These are phyloP conservation scores for Bothrops jararaca DNA, from an alignment of 2,113 vertebrate species.

Conservation along the genomic window DNA sequence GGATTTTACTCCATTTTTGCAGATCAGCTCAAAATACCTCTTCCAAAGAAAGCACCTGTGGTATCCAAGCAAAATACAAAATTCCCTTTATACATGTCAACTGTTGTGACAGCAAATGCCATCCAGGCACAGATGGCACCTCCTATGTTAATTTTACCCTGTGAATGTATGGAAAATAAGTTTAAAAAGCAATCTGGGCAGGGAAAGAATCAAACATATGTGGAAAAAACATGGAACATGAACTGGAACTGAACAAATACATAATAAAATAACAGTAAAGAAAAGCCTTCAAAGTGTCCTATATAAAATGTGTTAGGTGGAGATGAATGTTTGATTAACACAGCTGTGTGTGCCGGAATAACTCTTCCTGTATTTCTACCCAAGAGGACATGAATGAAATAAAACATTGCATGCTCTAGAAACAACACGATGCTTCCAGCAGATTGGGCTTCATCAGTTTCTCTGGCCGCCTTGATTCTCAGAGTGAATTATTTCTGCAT, in stretches of 20 bases:
- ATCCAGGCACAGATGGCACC: constrained; percentile 33
- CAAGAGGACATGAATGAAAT: constrained; percentile 58
- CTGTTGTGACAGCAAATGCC: constrained; percentile 55
- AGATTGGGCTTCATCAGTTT: constrained; percentile 19
- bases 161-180: constrained; percentile 49
- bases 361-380: constrained; percentile 56
- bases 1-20: constrained; percentile 52
- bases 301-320: constrained; percentile 51
- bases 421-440: constrained; percentile 38
- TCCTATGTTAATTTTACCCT: constrained; percentile 57
- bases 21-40: constrained; percentile 48
- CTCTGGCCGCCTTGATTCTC: neutral
- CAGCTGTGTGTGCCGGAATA: constrained; percentile 64
- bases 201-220: constrained; percentile 25
- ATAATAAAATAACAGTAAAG: constrained; percentile 48
- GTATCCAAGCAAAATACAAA: constrained; percentile 64
- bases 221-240: constrained; percentile 41
- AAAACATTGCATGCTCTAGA: constrained; percentile 46
- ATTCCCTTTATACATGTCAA: constrained; percentile 49
- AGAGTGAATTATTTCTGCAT: neutral
- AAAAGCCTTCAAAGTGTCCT: constrained; percentile 44
- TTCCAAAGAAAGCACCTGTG: constrained; percentile 63
- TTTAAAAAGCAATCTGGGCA: constrained; percentile 37
- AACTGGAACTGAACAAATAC: constrained; percentile 22
- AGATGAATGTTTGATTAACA: constrained; percentile 57